Conservation (phyloP, 2,797 vertebrate genomes). For the Ispidina lecontei region DNA sequence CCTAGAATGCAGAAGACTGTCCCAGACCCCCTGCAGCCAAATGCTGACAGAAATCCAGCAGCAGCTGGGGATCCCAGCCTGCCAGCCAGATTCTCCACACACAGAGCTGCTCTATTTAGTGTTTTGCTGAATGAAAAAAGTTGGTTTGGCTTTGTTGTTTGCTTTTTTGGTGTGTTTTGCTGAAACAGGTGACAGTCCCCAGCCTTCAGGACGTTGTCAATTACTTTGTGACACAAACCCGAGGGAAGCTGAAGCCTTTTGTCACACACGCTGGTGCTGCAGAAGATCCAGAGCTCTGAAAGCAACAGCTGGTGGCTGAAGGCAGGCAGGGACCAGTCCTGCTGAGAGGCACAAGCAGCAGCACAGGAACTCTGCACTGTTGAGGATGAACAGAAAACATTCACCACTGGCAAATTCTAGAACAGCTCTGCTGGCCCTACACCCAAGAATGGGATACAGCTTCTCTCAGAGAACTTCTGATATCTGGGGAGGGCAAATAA, state of each 20-base stretch:
- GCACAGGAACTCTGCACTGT: background rate
- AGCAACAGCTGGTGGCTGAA: background rate
- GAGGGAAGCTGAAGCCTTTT: slow-evolving; percentile 71
- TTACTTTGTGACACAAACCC: slow-evolving; percentile 75
- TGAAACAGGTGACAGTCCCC: slow-evolving; percentile 60
- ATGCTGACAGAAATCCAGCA: background rate
- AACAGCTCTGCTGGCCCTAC: background rate
- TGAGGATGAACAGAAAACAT: background rate
- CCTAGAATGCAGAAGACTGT: background rate
- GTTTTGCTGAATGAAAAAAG: background rate
- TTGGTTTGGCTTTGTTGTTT: background rate
- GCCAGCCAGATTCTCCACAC: background rate
- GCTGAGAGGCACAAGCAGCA: background rate
- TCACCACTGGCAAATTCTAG: background rate
- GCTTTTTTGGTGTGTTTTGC: background rate
- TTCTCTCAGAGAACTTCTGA: background rate
- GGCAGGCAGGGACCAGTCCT: background rate
- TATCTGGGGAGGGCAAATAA: background rate
- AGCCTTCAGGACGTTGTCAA: slow-evolving; percentile 75
- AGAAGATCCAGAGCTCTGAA: slow-evolving; percentile 1
- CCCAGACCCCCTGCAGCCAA: background rate
- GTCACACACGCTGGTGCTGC: background rate
- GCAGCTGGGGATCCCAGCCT: background rate
- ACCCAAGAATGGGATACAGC: background rate
- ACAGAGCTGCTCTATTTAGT: background rate